A percentile compares a stretch with the other conserved stretches of the same genome.
Evolutionary conservation across 2,113 vertebrate genomes (phyloP).

Genomic region (Xiphophorus maculatus): DNA sequence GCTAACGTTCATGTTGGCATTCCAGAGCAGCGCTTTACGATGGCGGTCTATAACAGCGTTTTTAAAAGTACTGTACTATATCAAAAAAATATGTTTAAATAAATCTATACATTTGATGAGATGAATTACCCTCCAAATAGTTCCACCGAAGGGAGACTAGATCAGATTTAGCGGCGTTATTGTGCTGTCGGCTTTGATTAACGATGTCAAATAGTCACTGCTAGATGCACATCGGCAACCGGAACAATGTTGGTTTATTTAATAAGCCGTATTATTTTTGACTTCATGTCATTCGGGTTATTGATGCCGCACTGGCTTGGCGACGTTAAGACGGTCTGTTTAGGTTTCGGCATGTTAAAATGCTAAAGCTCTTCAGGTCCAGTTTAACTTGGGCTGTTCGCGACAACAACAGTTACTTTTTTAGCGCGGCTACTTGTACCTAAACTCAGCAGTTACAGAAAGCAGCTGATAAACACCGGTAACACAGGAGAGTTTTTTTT

Average conservation of each 20-base stretch:
- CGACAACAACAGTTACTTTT: neutral
- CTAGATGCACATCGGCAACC: neutral
- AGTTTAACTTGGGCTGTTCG: neutral
- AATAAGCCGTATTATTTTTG: neutral
- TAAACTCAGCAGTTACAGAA: neutral
- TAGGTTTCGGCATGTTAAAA: neutral
- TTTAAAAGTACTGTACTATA: neutral
- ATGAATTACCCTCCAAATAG: neutral
- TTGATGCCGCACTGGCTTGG: slow-evolving; percentile 29
- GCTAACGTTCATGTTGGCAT: slow-evolving; percentile 47
- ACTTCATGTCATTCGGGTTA: neutral
- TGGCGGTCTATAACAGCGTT: neutral
- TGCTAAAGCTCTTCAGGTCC: slow-evolving; percentile 10
- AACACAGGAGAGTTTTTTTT: neutral
- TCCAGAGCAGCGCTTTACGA: slow-evolving; percentile 41
- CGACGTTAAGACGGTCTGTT: slow-evolving; percentile 24
- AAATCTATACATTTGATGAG: accelerated
- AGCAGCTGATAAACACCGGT: no score
- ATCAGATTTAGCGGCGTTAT: neutral
- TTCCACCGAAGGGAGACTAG: neutral
- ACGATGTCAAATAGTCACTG: slow-evolving; percentile 3
- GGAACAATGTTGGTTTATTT: neutral
- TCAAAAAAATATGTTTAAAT: neutral
- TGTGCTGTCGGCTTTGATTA: slow-evolving; percentile 35
- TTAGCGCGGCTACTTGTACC: neutral